phyloP scores from a whole-genome alignment of 2,888 invertebrate species.

The Meta bourneti region DNA sequence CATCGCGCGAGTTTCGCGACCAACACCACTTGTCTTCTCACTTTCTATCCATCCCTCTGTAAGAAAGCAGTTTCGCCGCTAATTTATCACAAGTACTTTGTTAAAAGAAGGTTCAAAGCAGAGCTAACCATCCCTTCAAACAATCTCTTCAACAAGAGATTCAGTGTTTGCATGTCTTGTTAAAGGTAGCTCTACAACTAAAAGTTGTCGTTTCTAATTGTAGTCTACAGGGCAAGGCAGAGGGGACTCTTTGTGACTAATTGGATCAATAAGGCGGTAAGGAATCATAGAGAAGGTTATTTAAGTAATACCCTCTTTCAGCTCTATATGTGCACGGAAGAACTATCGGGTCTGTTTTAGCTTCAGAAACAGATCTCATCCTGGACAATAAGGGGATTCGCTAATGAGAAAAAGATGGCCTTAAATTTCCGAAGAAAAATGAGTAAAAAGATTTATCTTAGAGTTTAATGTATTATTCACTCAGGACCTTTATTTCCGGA shows the following conservation, averaged over 20 bases:
- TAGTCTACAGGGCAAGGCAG: conserved; percentile 18
- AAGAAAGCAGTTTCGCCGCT: conserved; percentile 22
- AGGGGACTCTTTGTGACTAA: conserved; percentile 32
- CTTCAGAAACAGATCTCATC: background rate
- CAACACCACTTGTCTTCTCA: conserved; percentile 29
- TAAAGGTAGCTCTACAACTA: conserved; percentile 45
- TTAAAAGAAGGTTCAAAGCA: conserved; percentile 19
- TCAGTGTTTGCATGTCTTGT: conserved; percentile 47
- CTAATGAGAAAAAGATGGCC: conserved; percentile 33
- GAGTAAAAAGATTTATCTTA: conserved; percentile 13
- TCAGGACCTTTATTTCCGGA: background rate
- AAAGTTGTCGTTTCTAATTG: conserved; percentile 52
- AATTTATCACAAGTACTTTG: conserved; percentile 21
- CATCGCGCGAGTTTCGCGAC: too few relatives aligned
- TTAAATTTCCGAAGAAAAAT: conserved; percentile 18
- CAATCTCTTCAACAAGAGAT: conserved; percentile 1
- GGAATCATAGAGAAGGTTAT: conserved; percentile 20
- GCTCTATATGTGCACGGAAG: background rate
- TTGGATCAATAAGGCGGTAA: conserved; percentile 34
- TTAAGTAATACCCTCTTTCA: conserved; percentile 28
- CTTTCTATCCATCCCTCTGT: background rate
- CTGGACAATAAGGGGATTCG: background rate
- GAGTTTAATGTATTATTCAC: conserved; percentile 45
- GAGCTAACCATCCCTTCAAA: conserved; percentile 15
- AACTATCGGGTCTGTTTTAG: conserved; percentile 21